Conservation (phyloP, 2,797 vertebrate genomes). For the Myotis pilosus region DNA sequence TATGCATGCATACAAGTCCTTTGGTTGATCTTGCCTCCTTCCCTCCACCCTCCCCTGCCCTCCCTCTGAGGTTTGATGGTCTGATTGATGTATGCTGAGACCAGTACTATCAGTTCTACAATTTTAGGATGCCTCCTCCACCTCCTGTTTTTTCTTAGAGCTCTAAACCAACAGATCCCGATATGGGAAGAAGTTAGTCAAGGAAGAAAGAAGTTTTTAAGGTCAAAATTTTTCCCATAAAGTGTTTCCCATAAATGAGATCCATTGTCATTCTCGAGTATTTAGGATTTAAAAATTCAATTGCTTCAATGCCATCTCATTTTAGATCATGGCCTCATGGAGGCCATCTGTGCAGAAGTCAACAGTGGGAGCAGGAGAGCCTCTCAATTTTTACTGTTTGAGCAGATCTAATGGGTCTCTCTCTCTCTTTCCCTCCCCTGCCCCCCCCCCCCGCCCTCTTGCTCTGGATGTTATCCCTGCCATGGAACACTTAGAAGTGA, state of each 20-base stretch:
- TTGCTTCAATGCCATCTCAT: neutral
- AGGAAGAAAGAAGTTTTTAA: neutral
- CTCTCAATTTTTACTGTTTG: neutral
- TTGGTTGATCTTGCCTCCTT: no score
- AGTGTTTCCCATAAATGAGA: neutral
- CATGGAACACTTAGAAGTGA: neutral
- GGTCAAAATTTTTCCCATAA: neutral
- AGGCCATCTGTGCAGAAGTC: neutral
- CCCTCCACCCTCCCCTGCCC: no score
- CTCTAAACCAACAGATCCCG: neutral
- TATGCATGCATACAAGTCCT: no score
- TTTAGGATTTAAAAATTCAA: neutral
- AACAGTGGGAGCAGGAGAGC: rapidly evolving
- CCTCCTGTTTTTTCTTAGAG: neutral
- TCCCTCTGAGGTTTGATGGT: no score
- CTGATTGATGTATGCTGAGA: no score
- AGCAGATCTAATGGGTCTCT: neutral
- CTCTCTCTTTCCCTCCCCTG: neutral
- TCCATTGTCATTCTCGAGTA: neutral
- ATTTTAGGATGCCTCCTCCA: neutral
- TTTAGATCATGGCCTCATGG: neutral
- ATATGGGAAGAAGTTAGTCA: neutral
- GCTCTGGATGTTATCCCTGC: neutral
- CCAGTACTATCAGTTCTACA: neutral
- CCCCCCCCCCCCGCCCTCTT: rapidly evolving